Percentiles rank a stretch among this genome's conserved stretches.
phyloP scores from a whole-genome alignment of 2,888 invertebrate species.

The Mesorhabditis sp. region DNA sequence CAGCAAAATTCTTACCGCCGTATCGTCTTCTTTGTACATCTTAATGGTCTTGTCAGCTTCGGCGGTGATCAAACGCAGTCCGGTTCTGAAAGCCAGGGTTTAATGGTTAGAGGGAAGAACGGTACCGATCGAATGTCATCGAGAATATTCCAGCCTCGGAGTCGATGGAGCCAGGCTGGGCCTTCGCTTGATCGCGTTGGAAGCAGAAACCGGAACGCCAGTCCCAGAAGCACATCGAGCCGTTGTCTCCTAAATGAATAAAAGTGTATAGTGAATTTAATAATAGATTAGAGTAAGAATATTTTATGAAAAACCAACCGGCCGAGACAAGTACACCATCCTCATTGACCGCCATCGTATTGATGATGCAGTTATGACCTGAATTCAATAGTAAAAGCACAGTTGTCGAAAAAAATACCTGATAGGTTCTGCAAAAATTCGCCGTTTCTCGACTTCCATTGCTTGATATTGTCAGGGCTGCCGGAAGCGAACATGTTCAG shows the following conservation, averaged over 20 bases:
- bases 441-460: slow-evolving; percentile 97
- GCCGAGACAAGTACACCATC: slow-evolving; percentile 95
- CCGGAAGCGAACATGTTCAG: slow-evolving; percentile 90
- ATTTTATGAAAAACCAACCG: slow-evolving; percentile 60
- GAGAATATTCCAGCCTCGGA: slow-evolving; percentile 96
- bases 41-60: slow-evolving; percentile 99
- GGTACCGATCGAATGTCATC: slow-evolving; percentile 75
- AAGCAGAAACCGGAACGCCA: slow-evolving; percentile 99
- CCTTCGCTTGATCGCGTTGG: slow-evolving; percentile 64
- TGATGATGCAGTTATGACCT: slow-evolving; percentile 94
- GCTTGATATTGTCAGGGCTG: slow-evolving; percentile 96
- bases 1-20: slow-evolving; percentile 66
- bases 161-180: slow-evolving; percentile 96
- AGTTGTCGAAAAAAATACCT: slow-evolving; percentile 15
- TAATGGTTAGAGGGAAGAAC: not conserved
- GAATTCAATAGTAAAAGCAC: slow-evolving; percentile 60
- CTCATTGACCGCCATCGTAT: slow-evolving; percentile 88
- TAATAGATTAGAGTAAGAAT: slow-evolving; percentile 9
- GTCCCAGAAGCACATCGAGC: slow-evolving; percentile 94
- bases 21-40: slow-evolving; percentile 93
- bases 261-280: slow-evolving; percentile 9
- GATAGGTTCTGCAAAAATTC: slow-evolving; percentile 83
- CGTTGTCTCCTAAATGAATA: slow-evolving; percentile 74
- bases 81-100: slow-evolving; percentile 32
- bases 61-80: slow-evolving; percentile 85